Evolutionary conservation across 2,888 invertebrate species (phyloP).

Genomic region (Muscina levida): DNA sequence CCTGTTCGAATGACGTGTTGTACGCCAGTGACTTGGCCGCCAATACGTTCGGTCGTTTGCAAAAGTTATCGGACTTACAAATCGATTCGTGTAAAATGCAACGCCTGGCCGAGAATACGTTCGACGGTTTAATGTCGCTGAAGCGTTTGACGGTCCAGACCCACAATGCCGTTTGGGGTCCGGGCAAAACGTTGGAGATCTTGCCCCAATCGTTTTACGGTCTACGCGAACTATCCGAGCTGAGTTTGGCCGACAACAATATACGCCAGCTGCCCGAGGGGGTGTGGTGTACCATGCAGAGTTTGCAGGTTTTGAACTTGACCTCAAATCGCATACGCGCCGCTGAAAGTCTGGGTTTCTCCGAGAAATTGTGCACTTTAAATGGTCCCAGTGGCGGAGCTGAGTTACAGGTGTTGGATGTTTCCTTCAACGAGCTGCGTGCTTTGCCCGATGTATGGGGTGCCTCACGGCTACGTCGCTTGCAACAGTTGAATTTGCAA

Average conservation of each 20-base stretch:
- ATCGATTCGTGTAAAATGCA: slow-evolving; percentile 90
- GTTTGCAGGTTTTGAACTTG: slow-evolving; percentile 90
- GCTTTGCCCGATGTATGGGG: slow-evolving; percentile 87
- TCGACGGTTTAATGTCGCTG: slow-evolving; percentile 89
- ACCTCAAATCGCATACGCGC: slow-evolving; percentile 91
- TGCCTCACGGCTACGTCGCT: slow-evolving; percentile 86
- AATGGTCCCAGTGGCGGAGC: slow-evolving; percentile 83
- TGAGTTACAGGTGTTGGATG: slow-evolving; percentile 88
- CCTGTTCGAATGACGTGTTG: slow-evolving; percentile 88
- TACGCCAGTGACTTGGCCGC: slow-evolving; percentile 88
- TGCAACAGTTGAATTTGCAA: slow-evolving; percentile 90
- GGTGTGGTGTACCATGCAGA: slow-evolving; percentile 89
- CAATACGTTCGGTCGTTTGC: slow-evolving; percentile 86
- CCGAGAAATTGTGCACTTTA: slow-evolving; percentile 79
- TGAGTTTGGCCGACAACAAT: slow-evolving; percentile 92
- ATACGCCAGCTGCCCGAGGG: slow-evolving; percentile 89
- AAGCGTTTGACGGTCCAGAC: slow-evolving; percentile 89
- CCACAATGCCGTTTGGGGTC: slow-evolving; percentile 89
- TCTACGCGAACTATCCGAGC: slow-evolving; percentile 88
- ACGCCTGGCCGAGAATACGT: slow-evolving; percentile 87
- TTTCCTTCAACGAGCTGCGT: slow-evolving; percentile 90
- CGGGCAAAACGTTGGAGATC: slow-evolving; percentile 87
- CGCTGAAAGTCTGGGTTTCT: slow-evolving; percentile 88
- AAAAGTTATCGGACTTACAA: slow-evolving; percentile 87
- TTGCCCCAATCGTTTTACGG: slow-evolving; percentile 87